These are phyloP conservation scores for Polydrusus cervinus DNA, from an alignment of 2,888 invertebrate genomes.

Conservation along the genomic window DNA sequence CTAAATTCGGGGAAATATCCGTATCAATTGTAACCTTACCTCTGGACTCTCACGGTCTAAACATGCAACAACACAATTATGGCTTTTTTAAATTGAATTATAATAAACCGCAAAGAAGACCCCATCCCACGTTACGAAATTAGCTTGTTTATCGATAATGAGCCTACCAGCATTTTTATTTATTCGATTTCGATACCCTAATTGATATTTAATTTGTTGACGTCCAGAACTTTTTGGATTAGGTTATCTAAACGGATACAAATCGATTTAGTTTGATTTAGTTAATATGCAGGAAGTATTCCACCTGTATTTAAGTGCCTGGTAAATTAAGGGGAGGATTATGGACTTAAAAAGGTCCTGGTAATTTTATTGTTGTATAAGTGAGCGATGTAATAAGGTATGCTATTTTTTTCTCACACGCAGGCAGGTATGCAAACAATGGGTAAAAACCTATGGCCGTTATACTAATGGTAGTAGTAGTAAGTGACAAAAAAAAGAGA, in stretches of 20 bases:
- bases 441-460: too few relatives aligned
- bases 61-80: slow-evolving; percentile 47
- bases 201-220: slow-evolving; percentile 52
- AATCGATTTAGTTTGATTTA: slow-evolving; percentile 47
- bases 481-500: too few relatives aligned
- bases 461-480: too few relatives aligned
- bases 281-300: slow-evolving; percentile 11
- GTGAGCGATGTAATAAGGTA: neutral
- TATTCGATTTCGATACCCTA: slow-evolving; percentile 45
- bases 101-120: slow-evolving; percentile 42
- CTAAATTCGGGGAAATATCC: neutral
- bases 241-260: slow-evolving; percentile 46
- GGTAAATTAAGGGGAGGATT: neutral
- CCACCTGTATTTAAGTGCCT: slow-evolving; percentile 28
- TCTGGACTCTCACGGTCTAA: slow-evolving; percentile 38
- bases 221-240: slow-evolving; percentile 46
- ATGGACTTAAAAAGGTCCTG: neutral
- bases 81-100: slow-evolving; percentile 45
- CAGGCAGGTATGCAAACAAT: too few relatives aligned
- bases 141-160: slow-evolving; percentile 42
- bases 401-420: neutral
- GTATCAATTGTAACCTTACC: slow-evolving; percentile 7
- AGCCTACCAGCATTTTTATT: slow-evolving; percentile 34
- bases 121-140: slow-evolving; percentile 24
- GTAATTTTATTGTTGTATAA: neutral